Percentiles rank a stretch among this genome's conserved stretches.
phyloP scores from a whole-genome alignment of 2,888 invertebrate genomes.

The Chloroclysta siterata region DNA sequence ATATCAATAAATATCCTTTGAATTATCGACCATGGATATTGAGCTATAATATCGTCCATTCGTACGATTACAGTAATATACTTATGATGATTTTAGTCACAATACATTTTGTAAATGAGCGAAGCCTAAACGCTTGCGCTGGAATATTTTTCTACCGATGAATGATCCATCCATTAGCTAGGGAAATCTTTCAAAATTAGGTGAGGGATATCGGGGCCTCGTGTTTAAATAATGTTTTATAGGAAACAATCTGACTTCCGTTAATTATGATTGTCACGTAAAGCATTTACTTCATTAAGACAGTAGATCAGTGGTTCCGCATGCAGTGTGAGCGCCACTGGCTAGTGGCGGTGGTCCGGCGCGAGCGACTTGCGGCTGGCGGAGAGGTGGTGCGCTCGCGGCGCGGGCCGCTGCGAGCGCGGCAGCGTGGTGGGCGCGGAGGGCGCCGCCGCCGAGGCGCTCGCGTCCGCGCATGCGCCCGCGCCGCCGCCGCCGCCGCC shows the following conservation, averaged over 20 bases:
- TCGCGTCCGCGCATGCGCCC: slow-evolving; percentile 44
- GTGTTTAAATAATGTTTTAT: neutral
- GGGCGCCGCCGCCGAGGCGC: slow-evolving; percentile 38
- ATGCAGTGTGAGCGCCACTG: neutral
- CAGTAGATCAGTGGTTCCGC: neutral
- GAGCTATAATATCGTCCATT: slow-evolving; percentile 5
- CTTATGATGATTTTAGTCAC: slow-evolving; percentile 3
- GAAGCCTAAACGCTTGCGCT: slow-evolving; percentile 10
- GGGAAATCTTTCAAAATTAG: neutral
- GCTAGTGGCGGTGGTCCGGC: slow-evolving; percentile 59
- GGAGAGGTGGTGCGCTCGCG: slow-evolving; percentile 54
- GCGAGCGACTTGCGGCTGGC: neutral
- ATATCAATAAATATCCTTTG: neutral
- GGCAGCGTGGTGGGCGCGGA: slow-evolving; percentile 75
- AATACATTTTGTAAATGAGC: slow-evolving; percentile 2
- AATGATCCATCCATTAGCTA: slow-evolving; percentile 6
- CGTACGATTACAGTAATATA: slow-evolving; percentile 1
- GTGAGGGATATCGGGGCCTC: neutral
- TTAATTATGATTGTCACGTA: slow-evolving; percentile 9
- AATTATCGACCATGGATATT: slow-evolving; percentile 1
- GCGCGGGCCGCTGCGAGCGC: slow-evolving; percentile 77
- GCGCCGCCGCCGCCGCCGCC: slow-evolving; percentile 50
- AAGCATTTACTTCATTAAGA: slow-evolving; percentile 1
- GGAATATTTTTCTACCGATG: neutral
- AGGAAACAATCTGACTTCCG: slow-evolving; percentile 6